A percentile compares a stretch with the other conserved stretches of the same genome.
These are phyloP conservation scores for Baryphthengus martii DNA, from an alignment of 2,113 vertebrate species.

Conservation along the genomic window DNA sequence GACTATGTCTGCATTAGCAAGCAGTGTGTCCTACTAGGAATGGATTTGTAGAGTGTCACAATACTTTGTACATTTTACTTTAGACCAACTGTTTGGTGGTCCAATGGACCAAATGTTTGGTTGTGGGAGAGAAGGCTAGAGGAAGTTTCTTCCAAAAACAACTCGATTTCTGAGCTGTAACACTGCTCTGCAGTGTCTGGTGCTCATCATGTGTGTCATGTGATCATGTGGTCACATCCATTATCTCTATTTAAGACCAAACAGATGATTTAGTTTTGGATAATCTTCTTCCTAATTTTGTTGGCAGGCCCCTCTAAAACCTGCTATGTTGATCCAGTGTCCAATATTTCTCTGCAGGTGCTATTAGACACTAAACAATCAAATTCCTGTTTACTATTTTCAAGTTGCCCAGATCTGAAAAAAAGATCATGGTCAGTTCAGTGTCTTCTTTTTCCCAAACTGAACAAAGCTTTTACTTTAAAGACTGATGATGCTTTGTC, in stretches of 20 bases:
- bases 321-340: background rate
- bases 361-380: background rate
- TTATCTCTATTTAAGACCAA: background rate
- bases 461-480: background rate
- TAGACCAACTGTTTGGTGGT: background rate
- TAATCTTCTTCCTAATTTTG: background rate
- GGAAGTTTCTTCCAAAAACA: background rate
- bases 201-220: background rate
- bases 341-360: background rate
- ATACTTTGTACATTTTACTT: background rate
- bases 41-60: background rate
- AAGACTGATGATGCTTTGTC: background rate
- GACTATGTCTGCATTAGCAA: background rate
- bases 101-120: background rate
- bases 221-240: background rate
- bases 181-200: background rate
- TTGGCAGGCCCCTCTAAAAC: background rate
- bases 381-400: background rate
- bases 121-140: background rate
- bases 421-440: background rate
- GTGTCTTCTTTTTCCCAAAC: background rate
- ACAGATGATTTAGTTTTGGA: background rate
- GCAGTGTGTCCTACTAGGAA: background rate
- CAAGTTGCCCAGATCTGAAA: background rate
- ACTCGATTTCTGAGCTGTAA: background rate